These are phyloP conservation scores for Microplitis demolitor DNA, from an alignment of 1,140 invertebrate species.

Conservation along the genomic window DNA sequence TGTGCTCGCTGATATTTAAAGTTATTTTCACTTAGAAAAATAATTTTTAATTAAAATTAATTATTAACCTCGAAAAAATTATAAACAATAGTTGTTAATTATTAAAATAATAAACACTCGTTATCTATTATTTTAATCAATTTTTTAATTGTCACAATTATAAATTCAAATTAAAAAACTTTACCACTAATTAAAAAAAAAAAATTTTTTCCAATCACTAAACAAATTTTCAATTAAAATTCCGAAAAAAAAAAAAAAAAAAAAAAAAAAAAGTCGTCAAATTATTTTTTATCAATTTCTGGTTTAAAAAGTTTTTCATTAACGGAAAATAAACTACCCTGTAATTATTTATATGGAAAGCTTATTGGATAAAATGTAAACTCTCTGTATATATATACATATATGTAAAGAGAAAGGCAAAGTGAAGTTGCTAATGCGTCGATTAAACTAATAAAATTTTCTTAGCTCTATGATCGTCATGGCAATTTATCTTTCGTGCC, in stretches of 20 bases:
- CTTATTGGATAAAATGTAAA: no score
- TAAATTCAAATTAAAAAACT: no score
- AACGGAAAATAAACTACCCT: no score
- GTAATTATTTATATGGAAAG: no score
- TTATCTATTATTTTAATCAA: no score
- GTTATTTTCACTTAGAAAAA: background rate
- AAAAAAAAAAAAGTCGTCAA: background rate
- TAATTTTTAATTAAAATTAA: background rate
- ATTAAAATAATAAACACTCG: no score
- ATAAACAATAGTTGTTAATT: no score
- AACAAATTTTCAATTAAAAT: background rate
- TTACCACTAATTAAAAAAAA: no score
- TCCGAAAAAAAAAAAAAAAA: background rate
- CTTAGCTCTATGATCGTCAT: constrained; percentile 22
- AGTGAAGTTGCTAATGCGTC: constrained; percentile 19
- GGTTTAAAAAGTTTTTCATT: no score
- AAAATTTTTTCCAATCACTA: background rate
- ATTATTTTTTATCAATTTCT: background rate
- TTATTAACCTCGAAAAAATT: no score
- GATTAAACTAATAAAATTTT: constrained; percentile 45
- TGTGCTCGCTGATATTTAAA: background rate
- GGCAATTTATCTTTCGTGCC: constrained; percentile 26
- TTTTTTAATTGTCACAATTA: no score
- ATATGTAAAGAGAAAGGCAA: background rate
- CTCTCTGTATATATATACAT: background rate